phyloP scores from a whole-genome alignment of 2,888 invertebrate genomes.

The Nipponacmea schrenckii region DNA sequence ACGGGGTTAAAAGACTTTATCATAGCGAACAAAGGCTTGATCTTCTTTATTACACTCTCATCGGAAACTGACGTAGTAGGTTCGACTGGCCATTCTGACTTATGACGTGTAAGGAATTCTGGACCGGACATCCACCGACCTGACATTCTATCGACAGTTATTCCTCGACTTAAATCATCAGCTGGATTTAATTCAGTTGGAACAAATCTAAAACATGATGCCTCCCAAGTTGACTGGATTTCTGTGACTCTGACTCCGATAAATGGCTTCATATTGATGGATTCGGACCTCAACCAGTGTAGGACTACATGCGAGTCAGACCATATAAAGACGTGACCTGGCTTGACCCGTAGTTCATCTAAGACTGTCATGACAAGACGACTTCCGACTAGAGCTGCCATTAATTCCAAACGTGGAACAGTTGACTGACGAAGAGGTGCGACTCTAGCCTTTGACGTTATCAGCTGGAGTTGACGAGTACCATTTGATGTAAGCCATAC shows the following conservation, averaged over 20 bases:
- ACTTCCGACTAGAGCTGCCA: slow-evolving; percentile 14
- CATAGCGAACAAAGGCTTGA: neutral
- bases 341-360: neutral
- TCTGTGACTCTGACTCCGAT: slow-evolving; percentile 18
- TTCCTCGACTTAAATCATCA: slow-evolving; percentile 21
- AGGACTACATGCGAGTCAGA: slow-evolving; percentile 7
- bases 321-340: neutral
- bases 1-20: neutral
- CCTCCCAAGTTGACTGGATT: slow-evolving; percentile 10
- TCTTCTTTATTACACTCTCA: neutral
- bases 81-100: slow-evolving; percentile 11
- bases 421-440: slow-evolving; percentile 12
- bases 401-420: slow-evolving; percentile 12
- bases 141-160: slow-evolving; percentile 10
- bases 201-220: slow-evolving; percentile 2
- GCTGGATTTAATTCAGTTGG: slow-evolving; percentile 20
- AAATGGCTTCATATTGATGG: slow-evolving; percentile 8
- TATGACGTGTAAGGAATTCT: slow-evolving; percentile 8
- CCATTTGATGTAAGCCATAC: neutral
- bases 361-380: slow-evolving; percentile 10
- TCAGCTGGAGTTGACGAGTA: neutral
- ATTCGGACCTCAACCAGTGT: slow-evolving; percentile 19
- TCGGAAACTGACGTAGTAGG: neutral
- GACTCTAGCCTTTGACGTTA: slow-evolving; percentile 13
- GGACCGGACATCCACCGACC: slow-evolving; percentile 18